Conservation (phyloP, 1,140 invertebrate genomes). For the Dendrolimus kikuchii region DNA sequence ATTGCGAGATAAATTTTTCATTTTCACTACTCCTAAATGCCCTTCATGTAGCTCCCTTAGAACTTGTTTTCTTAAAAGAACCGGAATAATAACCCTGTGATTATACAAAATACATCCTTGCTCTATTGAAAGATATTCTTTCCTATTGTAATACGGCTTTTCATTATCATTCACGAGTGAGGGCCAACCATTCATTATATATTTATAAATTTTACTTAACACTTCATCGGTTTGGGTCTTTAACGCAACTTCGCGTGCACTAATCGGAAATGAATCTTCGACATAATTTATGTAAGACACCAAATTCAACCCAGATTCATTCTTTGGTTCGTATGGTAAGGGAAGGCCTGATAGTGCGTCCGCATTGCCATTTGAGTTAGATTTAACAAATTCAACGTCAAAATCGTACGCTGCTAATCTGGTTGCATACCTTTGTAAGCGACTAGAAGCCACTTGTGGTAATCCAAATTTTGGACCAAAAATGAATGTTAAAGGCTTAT, state of each 20-base stretch:
- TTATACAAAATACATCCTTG: constrained; percentile 3
- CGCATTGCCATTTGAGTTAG: background rate
- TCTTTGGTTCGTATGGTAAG: background rate
- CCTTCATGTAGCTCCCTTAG: constrained; percentile 3
- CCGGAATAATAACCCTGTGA: constrained; percentile 1
- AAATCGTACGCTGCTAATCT: constrained; percentile 1
- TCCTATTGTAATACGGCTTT: constrained; percentile 3
- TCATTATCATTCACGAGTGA: constrained; percentile 1
- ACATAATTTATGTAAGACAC: constrained; percentile 1
- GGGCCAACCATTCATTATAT: constrained; percentile 1
- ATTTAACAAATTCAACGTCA: background rate
- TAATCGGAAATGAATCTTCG: background rate
- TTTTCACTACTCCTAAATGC: constrained; percentile 1
- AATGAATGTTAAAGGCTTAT: no score
- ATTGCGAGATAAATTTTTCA: constrained; percentile 1
- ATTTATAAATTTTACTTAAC: constrained; percentile 3
- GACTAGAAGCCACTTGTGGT: background rate
- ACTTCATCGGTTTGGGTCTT: background rate
- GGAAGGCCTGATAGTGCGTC: background rate
- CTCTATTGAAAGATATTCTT: background rate
- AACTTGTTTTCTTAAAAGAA: background rate
- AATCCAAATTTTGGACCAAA: no score
- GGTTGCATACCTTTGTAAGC: constrained; percentile 1
- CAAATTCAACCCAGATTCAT: background rate
- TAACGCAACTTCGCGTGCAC: background rate